Evolutionary conservation across 2,113 vertebrate species (phyloP).

Genomic region (Nyctereutes procyonoides): DNA sequence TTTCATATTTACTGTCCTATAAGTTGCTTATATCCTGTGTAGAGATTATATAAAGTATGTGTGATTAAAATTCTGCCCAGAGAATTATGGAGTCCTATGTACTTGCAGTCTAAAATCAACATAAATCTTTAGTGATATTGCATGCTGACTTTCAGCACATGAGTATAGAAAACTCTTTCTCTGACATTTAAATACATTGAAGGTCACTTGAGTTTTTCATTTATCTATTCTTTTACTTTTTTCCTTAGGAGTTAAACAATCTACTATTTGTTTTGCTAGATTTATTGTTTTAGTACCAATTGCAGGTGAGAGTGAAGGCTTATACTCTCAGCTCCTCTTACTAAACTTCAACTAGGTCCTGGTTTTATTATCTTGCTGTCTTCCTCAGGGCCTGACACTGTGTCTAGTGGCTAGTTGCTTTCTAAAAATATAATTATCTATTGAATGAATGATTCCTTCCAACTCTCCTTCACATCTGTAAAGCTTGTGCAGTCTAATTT

Average conservation of each 20-base stretch:
- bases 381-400: neutral
- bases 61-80: neutral
- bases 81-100: neutral
- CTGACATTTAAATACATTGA: neutral
- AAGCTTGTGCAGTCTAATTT: neutral
- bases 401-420: neutral
- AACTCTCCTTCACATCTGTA: neutral
- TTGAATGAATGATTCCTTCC: neutral
- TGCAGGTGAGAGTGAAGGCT: neutral
- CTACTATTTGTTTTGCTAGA: neutral
- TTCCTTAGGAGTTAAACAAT: neutral
- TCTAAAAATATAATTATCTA: neutral
- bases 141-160: neutral
- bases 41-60: neutral
- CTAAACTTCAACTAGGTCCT: neutral
- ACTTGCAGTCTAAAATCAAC: neutral
- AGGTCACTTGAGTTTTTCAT: neutral
- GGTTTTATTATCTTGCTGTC: neutral
- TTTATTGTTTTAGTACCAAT: neutral
- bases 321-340: neutral
- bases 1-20: constrained; percentile 32
- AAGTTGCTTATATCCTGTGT: neutral
- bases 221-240: neutral
- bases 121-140: neutral
- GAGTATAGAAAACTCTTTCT: neutral